Evolutionary conservation across 2,113 vertebrate genomes (phyloP).

Genomic region (Epinephelus fuscoguttatus): DNA sequence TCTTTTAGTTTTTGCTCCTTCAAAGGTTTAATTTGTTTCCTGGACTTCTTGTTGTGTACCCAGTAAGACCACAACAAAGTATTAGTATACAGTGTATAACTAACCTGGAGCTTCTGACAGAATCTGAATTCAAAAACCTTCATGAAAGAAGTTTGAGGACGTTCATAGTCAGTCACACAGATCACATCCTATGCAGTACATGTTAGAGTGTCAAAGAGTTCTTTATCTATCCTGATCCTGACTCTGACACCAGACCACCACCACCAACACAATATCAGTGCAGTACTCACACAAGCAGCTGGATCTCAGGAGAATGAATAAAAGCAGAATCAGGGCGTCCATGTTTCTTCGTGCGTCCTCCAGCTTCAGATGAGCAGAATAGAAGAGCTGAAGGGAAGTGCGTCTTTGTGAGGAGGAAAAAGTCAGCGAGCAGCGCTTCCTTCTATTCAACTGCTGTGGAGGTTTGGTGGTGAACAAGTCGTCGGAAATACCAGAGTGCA

Average conservation of each 20-base stretch:
- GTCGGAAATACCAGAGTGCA: constrained; percentile 78
- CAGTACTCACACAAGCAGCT: constrained; percentile 71
- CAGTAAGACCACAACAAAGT: too few relatives aligned
- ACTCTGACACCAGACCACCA: background rate
- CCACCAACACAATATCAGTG: background rate
- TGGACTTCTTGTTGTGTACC: background rate
- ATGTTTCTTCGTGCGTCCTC: constrained; percentile 87
- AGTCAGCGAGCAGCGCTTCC: constrained; percentile 92
- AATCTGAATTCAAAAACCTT: background rate
- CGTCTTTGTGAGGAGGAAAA: constrained; percentile 88
- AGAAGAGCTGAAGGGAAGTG: constrained; percentile 89
- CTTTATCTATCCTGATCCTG: background rate
- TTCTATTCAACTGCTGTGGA: constrained; percentile 92
- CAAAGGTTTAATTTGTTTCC: background rate
- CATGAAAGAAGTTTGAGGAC: too few relatives aligned
- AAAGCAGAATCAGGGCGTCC: constrained; percentile 79
- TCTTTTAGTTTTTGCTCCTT: too few relatives aligned
- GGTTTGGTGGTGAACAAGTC: constrained; percentile 85
- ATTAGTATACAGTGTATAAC: too few relatives aligned
- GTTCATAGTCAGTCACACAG: background rate
- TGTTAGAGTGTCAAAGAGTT: too few relatives aligned
- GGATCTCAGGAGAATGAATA: constrained; percentile 84
- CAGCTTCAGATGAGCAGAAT: constrained; percentile 87
- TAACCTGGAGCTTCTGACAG: background rate
- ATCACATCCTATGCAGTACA: background rate